Evolutionary conservation across 2,888 invertebrate species (phyloP).

Genomic region (Pachymerium ferrugineum): DNA sequence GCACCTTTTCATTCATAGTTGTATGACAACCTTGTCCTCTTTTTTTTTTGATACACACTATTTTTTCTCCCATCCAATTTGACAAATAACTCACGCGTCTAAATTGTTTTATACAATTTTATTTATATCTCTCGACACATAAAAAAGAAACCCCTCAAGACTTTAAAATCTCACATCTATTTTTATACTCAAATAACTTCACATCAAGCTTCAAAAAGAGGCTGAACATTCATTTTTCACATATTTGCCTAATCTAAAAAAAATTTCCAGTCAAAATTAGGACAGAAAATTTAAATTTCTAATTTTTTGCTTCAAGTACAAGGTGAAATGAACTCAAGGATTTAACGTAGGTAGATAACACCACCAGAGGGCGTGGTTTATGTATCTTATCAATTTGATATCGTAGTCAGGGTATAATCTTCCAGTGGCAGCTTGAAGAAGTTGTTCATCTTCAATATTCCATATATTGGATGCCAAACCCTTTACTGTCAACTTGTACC

Average conservation of each 20-base stretch:
- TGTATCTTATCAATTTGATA: slow-evolving; percentile 11
- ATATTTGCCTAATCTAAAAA: no score
- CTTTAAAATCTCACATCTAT: neutral
- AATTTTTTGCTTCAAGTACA: neutral
- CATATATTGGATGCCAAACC: neutral
- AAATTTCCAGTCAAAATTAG: no score
- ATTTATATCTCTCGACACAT: neutral
- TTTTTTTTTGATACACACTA: no score
- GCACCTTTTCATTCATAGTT: slow-evolving; percentile 9
- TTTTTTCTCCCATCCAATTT: neutral
- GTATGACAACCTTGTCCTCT: no score
- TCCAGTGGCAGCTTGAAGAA: neutral
- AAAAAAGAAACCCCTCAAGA: neutral
- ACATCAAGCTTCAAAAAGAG: no score
- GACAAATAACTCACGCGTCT: neutral
- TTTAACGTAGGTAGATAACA: no score
- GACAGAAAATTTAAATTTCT: slow-evolving; percentile 4
- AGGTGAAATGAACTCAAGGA: neutral
- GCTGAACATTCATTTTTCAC: no score
- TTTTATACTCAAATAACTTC: no score
- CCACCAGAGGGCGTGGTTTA: neutral
- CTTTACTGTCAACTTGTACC: neutral
- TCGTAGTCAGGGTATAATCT: neutral
- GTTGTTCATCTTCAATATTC: neutral
- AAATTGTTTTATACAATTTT: neutral